Base-by-base conservation (phyloP, 2,888 invertebrate genomes). In the Drosophila rubida region DNA sequence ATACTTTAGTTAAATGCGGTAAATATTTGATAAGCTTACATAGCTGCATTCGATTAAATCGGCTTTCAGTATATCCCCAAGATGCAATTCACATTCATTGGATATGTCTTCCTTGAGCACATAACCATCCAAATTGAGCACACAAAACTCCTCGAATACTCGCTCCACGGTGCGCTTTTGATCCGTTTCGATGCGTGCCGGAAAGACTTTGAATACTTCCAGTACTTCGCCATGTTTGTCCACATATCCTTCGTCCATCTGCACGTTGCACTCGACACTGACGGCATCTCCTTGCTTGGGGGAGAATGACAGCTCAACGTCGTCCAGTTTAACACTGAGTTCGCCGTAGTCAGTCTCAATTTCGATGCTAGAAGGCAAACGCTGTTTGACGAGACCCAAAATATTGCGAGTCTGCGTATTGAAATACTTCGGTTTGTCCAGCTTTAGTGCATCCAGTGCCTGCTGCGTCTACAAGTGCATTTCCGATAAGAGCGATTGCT, bases 11-110 rank as follows among this genome's bases (percentile, higher is more conserved):
- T 41, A 41, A 41, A 39, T 23, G n/a, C 37, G 30, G 41, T 22
- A 42, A 14, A 32, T n/a, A 9, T 25, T 45, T 13, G 14, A n/a
- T 8, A 46, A 14, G 22, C 86, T 85, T 68, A 91, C 91, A 66
- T 80, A 95, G 76, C 94, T 94, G 89, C 96, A 96, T 91, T 96
- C 96, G 78, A 96, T 95, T 1, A 94, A 93, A 88, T 96, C 95
- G 4, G 94, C 93, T 58, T 93, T 88, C 2, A 95, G 95, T 90
- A 93, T 93, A 79, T 95, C 95, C 9, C 95, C 95, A 51, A 94
- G 83, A 39, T 92, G 89, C 0, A 95, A 94, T 32, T 93, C 87
- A 68, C 93, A 93, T 0, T 93, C 94, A 57, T 92, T 90, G 6
- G 93, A 92, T 51, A 95, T 90, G 37, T 93, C 92, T 44, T 93